phyloP scores from a whole-genome alignment of 2,797 vertebrate genomes.

The Sciaenops ocellatus region DNA sequence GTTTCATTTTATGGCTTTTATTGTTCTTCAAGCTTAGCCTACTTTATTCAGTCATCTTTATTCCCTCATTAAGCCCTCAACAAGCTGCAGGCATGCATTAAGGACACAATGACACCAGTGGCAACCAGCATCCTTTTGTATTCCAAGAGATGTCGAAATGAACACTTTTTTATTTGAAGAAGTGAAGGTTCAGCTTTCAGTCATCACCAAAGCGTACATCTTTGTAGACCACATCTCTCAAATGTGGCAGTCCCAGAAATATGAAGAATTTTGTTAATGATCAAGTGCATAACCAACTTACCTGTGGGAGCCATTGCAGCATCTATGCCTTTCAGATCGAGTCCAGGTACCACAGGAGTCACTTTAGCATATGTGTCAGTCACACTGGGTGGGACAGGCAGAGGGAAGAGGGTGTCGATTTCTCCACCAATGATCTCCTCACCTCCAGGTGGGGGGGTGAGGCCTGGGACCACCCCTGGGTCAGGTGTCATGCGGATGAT shows the following conservation, averaged over 20 bases:
- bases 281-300: constrained; percentile 32
- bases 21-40: not conserved
- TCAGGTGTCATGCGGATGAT: constrained; percentile 83
- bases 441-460: constrained; percentile 70
- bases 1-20: not conserved
- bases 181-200: not conserved
- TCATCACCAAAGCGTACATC: not conserved
- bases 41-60: not conserved
- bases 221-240: not conserved
- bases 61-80: not conserved
- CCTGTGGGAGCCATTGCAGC: constrained; percentile 73
- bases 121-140: not conserved
- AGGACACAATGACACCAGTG: not conserved
- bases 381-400: constrained; percentile 60
- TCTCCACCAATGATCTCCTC: constrained; percentile 84
- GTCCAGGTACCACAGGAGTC: constrained; percentile 65
- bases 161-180: not conserved
- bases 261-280: not conserved
- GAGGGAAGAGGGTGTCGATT: constrained; percentile 83
- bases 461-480: constrained; percentile 78
- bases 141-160: not conserved
- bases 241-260: not conserved
- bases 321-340: constrained; percentile 38
- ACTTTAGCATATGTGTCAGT: constrained; percentile 49
- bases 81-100: not conserved